These are phyloP conservation scores for Puntigrus tetrazona DNA, from an alignment of 2,113 vertebrate species.

Conservation along the genomic window DNA sequence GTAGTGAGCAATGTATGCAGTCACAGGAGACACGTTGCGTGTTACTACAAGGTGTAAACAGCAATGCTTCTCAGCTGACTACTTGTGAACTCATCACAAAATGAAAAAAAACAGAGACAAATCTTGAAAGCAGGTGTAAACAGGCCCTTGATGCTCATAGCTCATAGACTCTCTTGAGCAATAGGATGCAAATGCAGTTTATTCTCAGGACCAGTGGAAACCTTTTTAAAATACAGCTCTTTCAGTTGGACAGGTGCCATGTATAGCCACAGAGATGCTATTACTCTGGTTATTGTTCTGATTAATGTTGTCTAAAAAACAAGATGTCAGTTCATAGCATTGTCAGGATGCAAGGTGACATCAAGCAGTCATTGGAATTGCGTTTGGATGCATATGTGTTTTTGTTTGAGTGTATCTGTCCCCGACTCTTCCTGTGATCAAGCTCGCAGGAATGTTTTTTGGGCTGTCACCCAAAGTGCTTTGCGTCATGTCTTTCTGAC, in stretches of 20 bases:
- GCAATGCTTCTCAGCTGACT: background rate
- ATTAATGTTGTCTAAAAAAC: background rate
- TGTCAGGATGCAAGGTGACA: slow-evolving; percentile 5
- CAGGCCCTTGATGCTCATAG: background rate
- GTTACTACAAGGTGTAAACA: background rate
- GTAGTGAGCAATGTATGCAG: background rate
- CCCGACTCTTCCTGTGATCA: slow-evolving; percentile 6
- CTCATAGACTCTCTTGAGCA: background rate
- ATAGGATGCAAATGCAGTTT: background rate
- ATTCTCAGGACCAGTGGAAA: background rate
- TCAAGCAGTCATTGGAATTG: background rate
- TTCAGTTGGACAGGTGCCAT: background rate
- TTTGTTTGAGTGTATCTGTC: background rate
- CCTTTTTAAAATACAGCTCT: background rate
- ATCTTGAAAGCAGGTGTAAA: background rate
- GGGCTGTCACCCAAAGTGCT: slow-evolving; percentile 48
- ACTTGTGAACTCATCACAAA: background rate
- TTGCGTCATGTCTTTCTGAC: slow-evolving; percentile 44
- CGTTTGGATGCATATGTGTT: slow-evolving; percentile 14
- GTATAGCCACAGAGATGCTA: too few relatives aligned
- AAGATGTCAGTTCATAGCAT: background rate
- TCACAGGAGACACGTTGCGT: background rate
- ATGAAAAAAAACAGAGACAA: background rate
- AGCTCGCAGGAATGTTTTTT: background rate
- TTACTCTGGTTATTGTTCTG: background rate